Base-by-base conservation (phyloP, 1,140 invertebrate genomes). In the Brachionus rotundiformis region DNA sequence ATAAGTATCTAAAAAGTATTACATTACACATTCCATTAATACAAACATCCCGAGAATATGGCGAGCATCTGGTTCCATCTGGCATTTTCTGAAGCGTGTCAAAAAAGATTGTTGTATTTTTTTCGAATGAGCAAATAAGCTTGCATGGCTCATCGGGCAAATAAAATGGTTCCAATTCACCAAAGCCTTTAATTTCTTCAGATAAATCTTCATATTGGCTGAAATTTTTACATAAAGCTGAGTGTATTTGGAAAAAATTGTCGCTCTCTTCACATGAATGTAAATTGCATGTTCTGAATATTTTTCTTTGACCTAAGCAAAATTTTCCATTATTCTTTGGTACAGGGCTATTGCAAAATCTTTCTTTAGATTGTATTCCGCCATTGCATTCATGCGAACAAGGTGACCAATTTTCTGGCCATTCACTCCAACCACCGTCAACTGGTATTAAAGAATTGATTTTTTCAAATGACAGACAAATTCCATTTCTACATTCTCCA, bases 31-130 rank as follows among this genome's bases (percentile, higher is more conserved):
- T 91, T 47, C 95, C 95, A 85, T 94, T 94, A 29, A 92, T 90
- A 86, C 93, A 95, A 84, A 95, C 92, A 86, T 95, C 92, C 85
- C 92, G 93, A 23, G 92, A 92, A 10, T 36, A n/a, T 25, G 91
- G 91, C 4, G 91, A 91, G 85, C 95, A 97, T 23, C 93, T 91
- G 59, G 95, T 97, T 54, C 95, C 95, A 87, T 97, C 95, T 36
- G 92, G 71, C 13, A 75, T 4, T 47, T 75, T 75, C 16, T 68
- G 13, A 10, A 36, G 7, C 10, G 31, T 36, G 11, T 33, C 27
- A 36, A 33, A 11, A 16, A 19, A 68, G 36, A 68, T 2, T 1
- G 5, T 4, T 68, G 1, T 13, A 68, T 68, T 16, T 19, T 33
- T 68, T 33, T 68, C 31, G 7, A 31, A 6, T 4, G 2, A 7